Evolutionary conservation across 2,888 invertebrate species (phyloP), one percentile per base, ranked within the genome.

Genomic region (Ennomos quercinarius): DNA sequence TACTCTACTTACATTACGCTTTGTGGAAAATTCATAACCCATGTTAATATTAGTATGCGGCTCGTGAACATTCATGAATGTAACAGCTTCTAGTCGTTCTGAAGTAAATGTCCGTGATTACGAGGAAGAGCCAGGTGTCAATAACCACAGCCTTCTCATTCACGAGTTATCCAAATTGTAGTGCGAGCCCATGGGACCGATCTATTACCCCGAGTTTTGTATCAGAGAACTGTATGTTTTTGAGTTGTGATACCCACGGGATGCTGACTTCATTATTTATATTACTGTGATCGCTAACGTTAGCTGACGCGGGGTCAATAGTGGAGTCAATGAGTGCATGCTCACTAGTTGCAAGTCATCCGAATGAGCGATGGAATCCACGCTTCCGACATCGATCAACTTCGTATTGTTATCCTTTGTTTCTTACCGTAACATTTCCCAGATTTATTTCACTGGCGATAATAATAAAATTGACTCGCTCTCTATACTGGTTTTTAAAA

Each of bases 301-400:
- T 74, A 78, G 76, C 72, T 81, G 82, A 79, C 78, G 80, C 78
- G 84, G 81, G 91, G 91, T 90, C 90, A 90, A 87, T 86, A 76
- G 84, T 76, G 89, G 83, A 89, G 91, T 91, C 90, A 89, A 89
- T 89, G 88, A 91, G 89, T 89, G 81, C 85, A 88, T 84, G 82
- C 84, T 79, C 80, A 78, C 79, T 80, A 82, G 76, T 77, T 88
- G 91, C 91, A 91, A 91, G 91, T 91, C 91, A 91, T 88, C 74
- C 77, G 74, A 81, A 78, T 78, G 83, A 87, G 82, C 81, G 80
- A 82, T 86, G 86, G 87, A 84, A 86, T 86, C 87, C 80, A 86
- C 79, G 87, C 87, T 89, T 89, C 89, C 89, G 87, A 91, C 84
- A 84, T 83, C 80, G 78, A 86, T 86, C 83, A 78, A 81, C 71